Percentiles rank a stretch among this genome's conserved stretches.
Conservation (phyloP, 2,113 vertebrate genomes). For the Paradoxurus hermaphroditus region DNA sequence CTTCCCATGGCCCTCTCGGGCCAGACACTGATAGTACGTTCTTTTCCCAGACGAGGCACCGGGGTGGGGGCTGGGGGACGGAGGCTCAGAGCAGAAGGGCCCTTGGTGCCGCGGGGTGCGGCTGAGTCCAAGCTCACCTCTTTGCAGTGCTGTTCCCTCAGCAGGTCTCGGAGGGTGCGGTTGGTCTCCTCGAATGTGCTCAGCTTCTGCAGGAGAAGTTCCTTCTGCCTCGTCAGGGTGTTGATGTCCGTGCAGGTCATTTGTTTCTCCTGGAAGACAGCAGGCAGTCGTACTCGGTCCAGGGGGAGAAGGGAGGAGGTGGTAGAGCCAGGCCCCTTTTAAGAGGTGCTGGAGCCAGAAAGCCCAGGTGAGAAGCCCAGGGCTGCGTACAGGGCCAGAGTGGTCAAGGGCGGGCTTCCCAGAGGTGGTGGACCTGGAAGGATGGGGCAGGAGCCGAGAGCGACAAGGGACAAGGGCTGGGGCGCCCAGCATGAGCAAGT, state of each 20-base stretch:
- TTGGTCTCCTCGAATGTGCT: constrained; percentile 93
- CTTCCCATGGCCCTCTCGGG: neutral
- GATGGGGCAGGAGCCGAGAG: neutral
- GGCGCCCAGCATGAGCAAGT: neutral
- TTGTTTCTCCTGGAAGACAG: constrained; percentile 84
- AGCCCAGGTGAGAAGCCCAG: neutral
- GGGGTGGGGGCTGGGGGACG: no score
- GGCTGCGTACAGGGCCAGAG: neutral
- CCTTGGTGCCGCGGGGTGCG: rapidly evolving
- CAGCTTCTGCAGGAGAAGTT: constrained; percentile 92
- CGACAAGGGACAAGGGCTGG: neutral
- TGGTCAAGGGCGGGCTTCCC: neutral
- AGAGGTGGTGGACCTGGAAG: neutral
- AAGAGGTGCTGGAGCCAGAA: neutral
- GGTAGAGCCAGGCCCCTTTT: neutral
- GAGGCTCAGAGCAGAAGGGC: neutral
- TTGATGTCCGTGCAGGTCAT: constrained; percentile 87
- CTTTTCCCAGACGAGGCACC: neutral
- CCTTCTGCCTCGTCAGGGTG: constrained; percentile 87
- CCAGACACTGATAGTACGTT: neutral
- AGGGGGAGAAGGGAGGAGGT: neutral
- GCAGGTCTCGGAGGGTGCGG: constrained; percentile 87
- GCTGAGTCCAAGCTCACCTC: constrained; percentile 83
- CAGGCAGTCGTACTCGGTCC: neutral
- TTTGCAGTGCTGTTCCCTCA: constrained; percentile 87